Evolutionary conservation across 2,113 vertebrate genomes (phyloP).

Genomic region (Prionailurus bengalensis): DNA sequence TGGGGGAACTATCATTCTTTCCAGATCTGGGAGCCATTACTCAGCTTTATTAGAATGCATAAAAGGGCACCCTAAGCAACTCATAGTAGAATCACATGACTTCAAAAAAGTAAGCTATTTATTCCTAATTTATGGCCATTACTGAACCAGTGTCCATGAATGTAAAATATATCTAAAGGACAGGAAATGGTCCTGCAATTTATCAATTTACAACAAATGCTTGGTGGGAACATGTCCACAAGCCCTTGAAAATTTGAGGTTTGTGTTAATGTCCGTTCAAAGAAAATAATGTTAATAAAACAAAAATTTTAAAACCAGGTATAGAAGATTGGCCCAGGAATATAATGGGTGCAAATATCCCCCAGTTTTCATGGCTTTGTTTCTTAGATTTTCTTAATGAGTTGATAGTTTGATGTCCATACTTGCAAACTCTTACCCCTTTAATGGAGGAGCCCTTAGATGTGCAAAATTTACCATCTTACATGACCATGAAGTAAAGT

Average conservation of each 20-base stretch:
- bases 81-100: background rate
- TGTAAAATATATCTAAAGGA: background rate
- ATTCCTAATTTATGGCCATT: background rate
- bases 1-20: background rate
- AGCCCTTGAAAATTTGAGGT: background rate
- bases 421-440: background rate
- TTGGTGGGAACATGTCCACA: background rate
- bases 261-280: background rate
- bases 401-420: background rate
- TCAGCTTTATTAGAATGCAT: background rate
- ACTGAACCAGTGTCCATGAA: background rate
- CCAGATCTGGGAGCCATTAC: background rate
- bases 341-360: background rate
- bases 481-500: background rate
- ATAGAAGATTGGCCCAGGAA: background rate
- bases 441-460: background rate
- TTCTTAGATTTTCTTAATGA: slow-evolving; percentile 1
- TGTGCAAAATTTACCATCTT: background rate
- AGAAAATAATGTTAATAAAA: slow-evolving; percentile 7
- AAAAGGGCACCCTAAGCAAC: background rate
- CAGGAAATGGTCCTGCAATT: background rate
- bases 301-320: background rate
- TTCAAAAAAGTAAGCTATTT: slow-evolving; percentile 9
- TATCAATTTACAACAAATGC: background rate
- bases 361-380: background rate